phyloP scores from a whole-genome alignment of 2,113 vertebrate genomes.

The Chaenogobius annularis region DNA sequence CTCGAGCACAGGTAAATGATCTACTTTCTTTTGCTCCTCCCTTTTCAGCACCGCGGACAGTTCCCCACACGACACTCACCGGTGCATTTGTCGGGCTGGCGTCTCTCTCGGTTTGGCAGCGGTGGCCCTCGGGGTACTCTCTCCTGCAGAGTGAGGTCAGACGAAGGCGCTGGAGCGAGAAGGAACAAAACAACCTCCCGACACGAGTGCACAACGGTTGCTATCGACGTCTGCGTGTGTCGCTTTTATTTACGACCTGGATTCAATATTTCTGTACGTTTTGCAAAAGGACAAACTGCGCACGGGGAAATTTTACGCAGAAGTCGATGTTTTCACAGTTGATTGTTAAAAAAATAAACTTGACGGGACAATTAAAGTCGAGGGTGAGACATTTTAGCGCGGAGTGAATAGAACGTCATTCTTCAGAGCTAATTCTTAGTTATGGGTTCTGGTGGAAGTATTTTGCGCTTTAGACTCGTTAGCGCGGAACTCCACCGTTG shows the following conservation, averaged over 20 bases:
- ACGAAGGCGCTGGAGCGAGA: no score
- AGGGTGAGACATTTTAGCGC: no score
- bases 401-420: not conserved
- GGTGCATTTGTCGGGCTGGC: no score
- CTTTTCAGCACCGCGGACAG: not conserved
- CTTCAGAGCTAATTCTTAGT: not conserved
- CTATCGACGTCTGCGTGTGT: no score
- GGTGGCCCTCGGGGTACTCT: no score
- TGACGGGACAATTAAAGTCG: not conserved
- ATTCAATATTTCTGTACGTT: not conserved
- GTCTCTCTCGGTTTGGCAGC: no score
- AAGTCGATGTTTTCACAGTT: not conserved
- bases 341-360: not conserved
- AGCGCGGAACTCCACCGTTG: constrained; percentile 3
- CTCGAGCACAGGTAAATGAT: no score
- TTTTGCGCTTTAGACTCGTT: not conserved
- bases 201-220: no score
- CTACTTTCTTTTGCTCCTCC: no score
- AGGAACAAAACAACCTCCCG: no score
- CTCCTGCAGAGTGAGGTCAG: no score
- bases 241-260: not conserved
- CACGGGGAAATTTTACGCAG: not conserved
- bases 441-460: not conserved
- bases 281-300: not conserved
- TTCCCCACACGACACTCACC: not conserved